Evolutionary conservation across 2,113 vertebrate species (phyloP).

Genomic region (Hiodon alosoides): DNA sequence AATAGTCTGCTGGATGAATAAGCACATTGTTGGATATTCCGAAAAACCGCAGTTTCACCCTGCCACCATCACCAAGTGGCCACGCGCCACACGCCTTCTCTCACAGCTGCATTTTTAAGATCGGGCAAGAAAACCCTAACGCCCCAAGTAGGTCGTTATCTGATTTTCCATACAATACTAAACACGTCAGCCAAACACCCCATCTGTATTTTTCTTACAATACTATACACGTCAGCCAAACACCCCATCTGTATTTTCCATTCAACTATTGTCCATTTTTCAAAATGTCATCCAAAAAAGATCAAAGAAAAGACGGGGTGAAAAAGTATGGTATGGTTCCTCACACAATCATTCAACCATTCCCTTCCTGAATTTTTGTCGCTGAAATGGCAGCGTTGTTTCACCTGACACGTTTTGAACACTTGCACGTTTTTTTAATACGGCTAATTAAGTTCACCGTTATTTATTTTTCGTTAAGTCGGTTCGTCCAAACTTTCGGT

Average conservation of each 20-base stretch:
- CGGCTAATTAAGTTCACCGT: background rate
- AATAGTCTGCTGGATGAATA: too few relatives aligned
- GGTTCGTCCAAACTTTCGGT: background rate
- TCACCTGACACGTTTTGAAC: background rate
- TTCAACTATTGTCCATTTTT: constrained; percentile 39
- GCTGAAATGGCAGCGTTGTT: background rate
- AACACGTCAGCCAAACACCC: background rate
- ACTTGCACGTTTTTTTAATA: background rate
- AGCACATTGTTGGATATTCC: background rate
- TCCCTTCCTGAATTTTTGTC: background rate
- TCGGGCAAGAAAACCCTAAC: background rate
- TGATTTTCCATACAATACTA: background rate
- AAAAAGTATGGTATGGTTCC: too few relatives aligned
- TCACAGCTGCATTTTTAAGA: background rate
- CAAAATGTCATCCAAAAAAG: constrained; percentile 27
- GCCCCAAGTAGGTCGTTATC: constrained; percentile 24
- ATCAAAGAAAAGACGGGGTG: background rate
- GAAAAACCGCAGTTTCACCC: background rate
- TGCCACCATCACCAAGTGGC: constrained; percentile 2
- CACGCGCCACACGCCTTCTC: background rate
- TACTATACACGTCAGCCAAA: background rate
- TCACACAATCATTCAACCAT: background rate
- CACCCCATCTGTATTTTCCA: background rate
- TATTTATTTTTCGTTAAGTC: background rate
- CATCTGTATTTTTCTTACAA: background rate